Evolutionary conservation across 2,888 invertebrate genomes (phyloP), one percentile per base, ranked within the genome.

Genomic region (Autographa pulchrina): DNA sequence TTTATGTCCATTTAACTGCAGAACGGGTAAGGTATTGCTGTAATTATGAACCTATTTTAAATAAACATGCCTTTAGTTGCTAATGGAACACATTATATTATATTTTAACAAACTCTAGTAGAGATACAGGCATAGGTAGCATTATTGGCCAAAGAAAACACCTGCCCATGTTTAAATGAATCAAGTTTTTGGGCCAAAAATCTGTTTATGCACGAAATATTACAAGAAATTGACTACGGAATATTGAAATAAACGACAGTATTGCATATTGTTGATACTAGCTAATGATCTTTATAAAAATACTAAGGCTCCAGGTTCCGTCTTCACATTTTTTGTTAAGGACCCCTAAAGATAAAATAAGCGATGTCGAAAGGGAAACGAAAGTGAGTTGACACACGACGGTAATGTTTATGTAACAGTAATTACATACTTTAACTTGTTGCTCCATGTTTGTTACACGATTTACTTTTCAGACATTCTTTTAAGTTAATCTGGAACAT

Each of bases 371-470:
- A 83, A 81, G 75, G 75, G 68, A 82, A 85, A 73, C 77, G 88
- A 86, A 87, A 88, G 88, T 85, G 66, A 85, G 83, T 85, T 83
- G 89, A 84, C 85, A 86, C 75, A 80, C 81, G 74, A 80, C 68
- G 73, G 85, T 80, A 79, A 85, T 79, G 70, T 86, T 89, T 88
- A 88, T 86, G 84, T 88, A 91, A 91, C 74, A 63, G 75, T 75
- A 81, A 85, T 85, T 82, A 84, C 68, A 82, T 81, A 72, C 62
- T 38, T 14, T 38, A 63, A 16, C 5, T 61, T 25, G 25, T 77
- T 70, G n/a, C 25, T n/a, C 16, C 48, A 67, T 68, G 52, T 70
- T 38, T 4, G 54, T 11, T 56, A 56, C 20, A 56, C 13, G 20
- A 20, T 20, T 56, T 56, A 25, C 20, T 25, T 20, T 56, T 20